Conservation (phyloP, 2,113 vertebrate genomes). For the Leucopsar rothschildi region DNA sequence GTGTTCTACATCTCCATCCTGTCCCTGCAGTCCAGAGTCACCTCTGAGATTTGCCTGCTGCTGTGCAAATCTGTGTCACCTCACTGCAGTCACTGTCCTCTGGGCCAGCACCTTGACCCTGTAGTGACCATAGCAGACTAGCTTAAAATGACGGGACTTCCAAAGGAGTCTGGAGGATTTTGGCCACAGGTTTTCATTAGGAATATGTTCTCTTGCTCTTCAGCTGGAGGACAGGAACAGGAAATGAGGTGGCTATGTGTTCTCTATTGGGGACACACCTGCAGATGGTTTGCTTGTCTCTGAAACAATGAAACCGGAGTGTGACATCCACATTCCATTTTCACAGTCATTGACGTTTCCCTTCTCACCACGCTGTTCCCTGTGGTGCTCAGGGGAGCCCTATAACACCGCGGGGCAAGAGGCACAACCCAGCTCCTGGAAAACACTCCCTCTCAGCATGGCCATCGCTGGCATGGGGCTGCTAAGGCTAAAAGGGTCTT, state of each 20-base stretch:
- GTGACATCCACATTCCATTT: background rate
- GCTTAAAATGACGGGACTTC: background rate
- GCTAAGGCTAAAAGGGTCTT: background rate
- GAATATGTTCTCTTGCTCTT: accelerated
- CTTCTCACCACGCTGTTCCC: background rate
- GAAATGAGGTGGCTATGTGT: accelerated
- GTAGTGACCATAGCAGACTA: background rate
- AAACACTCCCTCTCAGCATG: background rate
- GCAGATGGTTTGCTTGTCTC: background rate
- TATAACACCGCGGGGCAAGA: background rate
- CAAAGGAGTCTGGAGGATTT: background rate
- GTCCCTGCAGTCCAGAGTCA: background rate
- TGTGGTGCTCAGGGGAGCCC: accelerated
- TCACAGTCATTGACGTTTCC: background rate
- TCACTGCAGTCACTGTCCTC: background rate
- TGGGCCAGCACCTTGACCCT: background rate
- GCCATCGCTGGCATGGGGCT: background rate
- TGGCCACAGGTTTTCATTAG: background rate
- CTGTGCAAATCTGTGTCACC: background rate
- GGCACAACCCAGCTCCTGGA: background rate
- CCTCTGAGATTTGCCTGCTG: background rate
- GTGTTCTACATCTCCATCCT: background rate
- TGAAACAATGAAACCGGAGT: background rate
- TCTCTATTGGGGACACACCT: background rate
- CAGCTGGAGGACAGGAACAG: background rate